Evolutionary conservation across 1,140 invertebrate genomes (phyloP).

Genomic region (Diorhabda sublineata): DNA sequence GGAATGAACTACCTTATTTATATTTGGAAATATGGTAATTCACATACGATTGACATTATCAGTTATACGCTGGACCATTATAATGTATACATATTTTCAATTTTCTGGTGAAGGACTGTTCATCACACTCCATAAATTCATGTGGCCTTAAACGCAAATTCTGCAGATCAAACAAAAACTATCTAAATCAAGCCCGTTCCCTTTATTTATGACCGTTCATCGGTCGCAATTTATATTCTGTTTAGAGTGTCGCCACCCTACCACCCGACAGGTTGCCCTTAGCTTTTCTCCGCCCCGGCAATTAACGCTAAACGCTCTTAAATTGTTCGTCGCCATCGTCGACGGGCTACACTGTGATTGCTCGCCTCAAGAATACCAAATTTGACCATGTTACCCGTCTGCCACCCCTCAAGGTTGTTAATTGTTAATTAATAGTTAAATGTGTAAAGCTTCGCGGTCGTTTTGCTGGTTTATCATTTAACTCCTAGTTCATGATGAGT

Average conservation of each 20-base stretch:
- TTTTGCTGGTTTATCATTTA: no score
- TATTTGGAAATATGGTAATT: no score
- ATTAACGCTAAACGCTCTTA: conserved; percentile 30
- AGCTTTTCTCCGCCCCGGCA: conserved; percentile 13
- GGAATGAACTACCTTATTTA: no score
- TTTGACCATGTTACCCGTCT: conserved; percentile 12
- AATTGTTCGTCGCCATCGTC: conserved; percentile 26
- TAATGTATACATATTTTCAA: conserved; percentile 2
- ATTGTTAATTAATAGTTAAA: conserved; percentile 18
- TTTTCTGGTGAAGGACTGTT: not conserved
- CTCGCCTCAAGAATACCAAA: conserved; percentile 26
- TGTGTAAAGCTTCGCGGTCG: not conserved
- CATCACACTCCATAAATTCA: conserved; percentile 1
- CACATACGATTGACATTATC: no score
- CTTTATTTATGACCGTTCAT: conserved; percentile 25
- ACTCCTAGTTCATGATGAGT: no score
- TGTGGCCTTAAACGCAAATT: conserved; percentile 3
- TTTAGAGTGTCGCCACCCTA: conserved; percentile 23
- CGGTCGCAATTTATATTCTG: conserved; percentile 29
- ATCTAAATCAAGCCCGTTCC: not conserved
- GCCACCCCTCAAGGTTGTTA: conserved; percentile 3
- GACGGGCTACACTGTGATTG: conserved; percentile 24
- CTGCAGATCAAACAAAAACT: conserved; percentile 17
- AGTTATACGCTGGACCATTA: no score
- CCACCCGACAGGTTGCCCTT: not conserved